phyloP scores from a whole-genome alignment of 2,888 invertebrate genomes.

The Chloromyia formosa region DNA sequence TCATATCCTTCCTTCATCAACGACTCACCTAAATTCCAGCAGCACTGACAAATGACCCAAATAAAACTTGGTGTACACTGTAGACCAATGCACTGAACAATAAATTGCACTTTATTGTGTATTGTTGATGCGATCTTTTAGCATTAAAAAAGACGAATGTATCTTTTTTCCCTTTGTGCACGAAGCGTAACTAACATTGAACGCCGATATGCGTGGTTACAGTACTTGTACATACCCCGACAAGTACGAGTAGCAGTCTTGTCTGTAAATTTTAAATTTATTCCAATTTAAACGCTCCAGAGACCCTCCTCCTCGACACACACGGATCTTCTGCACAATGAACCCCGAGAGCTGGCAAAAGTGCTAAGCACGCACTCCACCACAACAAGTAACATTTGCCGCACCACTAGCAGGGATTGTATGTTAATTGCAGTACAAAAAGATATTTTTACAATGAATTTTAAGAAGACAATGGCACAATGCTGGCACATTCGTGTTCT shows the following conservation, averaged over 20 bases:
- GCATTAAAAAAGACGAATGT: background rate
- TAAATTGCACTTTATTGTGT: constrained; percentile 22
- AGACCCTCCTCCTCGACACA: background rate
- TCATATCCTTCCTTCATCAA: background rate
- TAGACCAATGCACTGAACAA: background rate
- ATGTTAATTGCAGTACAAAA: constrained; percentile 11
- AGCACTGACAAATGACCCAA: background rate
- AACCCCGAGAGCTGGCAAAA: background rate
- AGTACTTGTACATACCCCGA: background rate
- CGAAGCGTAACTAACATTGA: background rate
- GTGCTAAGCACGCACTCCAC: background rate
- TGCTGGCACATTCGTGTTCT: constrained; percentile 23
- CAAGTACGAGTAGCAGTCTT: background rate
- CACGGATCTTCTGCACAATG: background rate
- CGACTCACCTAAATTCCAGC: background rate
- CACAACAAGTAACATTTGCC: background rate
- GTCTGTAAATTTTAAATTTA: constrained; percentile 5
- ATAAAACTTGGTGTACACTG: background rate
- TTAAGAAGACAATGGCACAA: constrained; percentile 28
- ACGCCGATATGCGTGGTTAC: constrained; percentile 12
- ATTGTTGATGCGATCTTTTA: background rate
- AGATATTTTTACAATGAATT: constrained; percentile 5
- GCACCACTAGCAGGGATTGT: background rate
- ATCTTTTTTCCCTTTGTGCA: background rate
- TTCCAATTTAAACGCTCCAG: background rate